phyloP scores from a whole-genome alignment of 2,888 invertebrate species.

The Drosophila maculinotata region DNA sequence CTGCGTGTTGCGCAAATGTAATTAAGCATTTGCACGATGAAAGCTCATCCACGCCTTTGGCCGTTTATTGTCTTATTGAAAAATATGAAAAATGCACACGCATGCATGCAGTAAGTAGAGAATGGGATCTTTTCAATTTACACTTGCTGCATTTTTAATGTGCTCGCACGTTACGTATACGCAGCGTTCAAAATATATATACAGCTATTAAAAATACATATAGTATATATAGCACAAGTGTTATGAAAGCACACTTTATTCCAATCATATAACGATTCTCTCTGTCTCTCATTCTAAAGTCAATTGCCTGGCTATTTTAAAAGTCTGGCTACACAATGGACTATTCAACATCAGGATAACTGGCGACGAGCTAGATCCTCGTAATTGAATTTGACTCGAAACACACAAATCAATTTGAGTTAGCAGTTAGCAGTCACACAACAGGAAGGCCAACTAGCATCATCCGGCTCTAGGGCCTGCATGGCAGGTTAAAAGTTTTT shows the following conservation, averaged over 20 bases:
- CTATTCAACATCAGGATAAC: conserved; percentile 1
- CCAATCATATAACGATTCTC: conserved; percentile 5
- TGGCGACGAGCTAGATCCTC: conserved; percentile 21
- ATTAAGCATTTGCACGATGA: conserved; percentile 61
- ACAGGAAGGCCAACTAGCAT: conserved; percentile 24
- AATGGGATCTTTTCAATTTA: conserved; percentile 48
- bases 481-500: conserved; percentile 25
- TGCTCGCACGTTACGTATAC: conserved; percentile 51
- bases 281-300: not conserved
- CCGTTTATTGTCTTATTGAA: conserved; percentile 51
- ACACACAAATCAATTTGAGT: conserved; percentile 63
- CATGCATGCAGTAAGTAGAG: conserved; percentile 48
- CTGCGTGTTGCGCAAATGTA: conserved; percentile 67
- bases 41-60: conserved; percentile 9
- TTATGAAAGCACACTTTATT: conserved; percentile 3
- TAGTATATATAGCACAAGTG: not conserved
- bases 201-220: not conserved
- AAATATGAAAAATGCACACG: conserved; percentile 69
- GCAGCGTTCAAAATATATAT: conserved; percentile 16
- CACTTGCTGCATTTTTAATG: conserved; percentile 72
- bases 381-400: conserved; percentile 67
- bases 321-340: conserved; percentile 14
- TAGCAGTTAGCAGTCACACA: conserved; percentile 12
- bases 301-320: conserved; percentile 50
- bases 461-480: conserved; percentile 29